phyloP scores from a whole-genome alignment of 2,113 vertebrate species.

The Cricetomys ansorgei region DNA sequence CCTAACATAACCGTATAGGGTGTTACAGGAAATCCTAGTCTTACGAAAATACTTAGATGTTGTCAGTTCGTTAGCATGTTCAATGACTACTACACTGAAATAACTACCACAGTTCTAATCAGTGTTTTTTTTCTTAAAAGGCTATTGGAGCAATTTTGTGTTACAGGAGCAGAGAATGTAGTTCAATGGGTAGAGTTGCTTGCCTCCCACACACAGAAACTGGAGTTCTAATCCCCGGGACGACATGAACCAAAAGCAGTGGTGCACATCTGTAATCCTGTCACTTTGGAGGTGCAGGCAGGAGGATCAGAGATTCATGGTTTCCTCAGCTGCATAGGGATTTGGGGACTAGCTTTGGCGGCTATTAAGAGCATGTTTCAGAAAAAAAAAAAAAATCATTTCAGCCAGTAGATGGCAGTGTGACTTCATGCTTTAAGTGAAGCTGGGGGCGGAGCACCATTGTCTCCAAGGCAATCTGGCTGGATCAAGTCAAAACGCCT shows the following conservation, averaged over 20 bases:
- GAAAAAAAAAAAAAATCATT: neutral
- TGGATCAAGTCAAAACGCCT: slow-evolving; percentile 35
- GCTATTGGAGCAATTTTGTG: neutral
- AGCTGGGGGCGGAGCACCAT: neutral
- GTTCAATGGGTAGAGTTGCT: neutral
- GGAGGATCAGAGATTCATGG: neutral
- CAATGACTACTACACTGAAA: neutral
- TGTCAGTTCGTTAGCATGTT: neutral
- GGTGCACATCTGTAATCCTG: neutral
- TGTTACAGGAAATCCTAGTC: neutral
- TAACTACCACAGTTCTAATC: neutral
- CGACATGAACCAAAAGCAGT: no score
- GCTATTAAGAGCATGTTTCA: no score
- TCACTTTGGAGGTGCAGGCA: neutral
- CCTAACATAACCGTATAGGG: neutral
- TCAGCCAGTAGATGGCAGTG: slow-evolving; percentile 82
- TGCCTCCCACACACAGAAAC: neutral
- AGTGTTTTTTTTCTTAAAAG: neutral
- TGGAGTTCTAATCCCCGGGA: no score
- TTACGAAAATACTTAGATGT: neutral
- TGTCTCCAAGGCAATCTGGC: neutral
- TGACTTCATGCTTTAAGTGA: neutral
- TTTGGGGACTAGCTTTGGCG: neutral
- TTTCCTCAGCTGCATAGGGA: no score
- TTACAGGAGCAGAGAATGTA: neutral